Evolutionary conservation across 37 sponge, comb jelly and placozoan species (phyloP).

Genomic region (Cladorhizidae sp.): DNA sequence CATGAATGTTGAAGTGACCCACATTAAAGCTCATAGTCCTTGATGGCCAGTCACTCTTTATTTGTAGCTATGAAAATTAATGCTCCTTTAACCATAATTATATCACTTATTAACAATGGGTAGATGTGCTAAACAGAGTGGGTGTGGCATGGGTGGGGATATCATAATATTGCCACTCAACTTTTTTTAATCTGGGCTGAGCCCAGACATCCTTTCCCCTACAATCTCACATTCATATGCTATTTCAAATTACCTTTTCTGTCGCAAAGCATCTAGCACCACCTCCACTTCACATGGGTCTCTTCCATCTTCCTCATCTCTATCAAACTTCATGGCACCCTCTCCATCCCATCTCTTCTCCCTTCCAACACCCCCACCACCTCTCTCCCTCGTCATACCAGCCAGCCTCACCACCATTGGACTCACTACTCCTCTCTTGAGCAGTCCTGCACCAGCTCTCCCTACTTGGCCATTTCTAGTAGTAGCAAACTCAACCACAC

Average conservation of each 20-base stretch:
- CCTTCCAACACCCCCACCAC: background rate
- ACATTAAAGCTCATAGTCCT: too few relatives aligned
- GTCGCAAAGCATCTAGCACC: conserved; percentile 46
- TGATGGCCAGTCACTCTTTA: too few relatives aligned
- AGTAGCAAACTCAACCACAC: conserved; percentile 42
- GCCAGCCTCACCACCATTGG: conserved; percentile 32
- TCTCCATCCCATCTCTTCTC: background rate
- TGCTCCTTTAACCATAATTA: too few relatives aligned
- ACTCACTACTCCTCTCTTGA: conserved; percentile 6
- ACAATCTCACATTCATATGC: too few relatives aligned
- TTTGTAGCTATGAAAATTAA: too few relatives aligned
- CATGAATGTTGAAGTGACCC: too few relatives aligned
- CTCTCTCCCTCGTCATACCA: background rate
- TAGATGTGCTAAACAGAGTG: too few relatives aligned
- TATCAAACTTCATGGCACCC: background rate
- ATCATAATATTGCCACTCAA: too few relatives aligned
- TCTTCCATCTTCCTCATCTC: background rate
- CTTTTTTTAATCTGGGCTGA: too few relatives aligned
- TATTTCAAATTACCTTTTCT: conserved; percentile 26
- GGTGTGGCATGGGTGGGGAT: too few relatives aligned
- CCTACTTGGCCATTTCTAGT: background rate
- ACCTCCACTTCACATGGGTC: conserved; percentile 60
- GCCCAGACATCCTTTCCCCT: too few relatives aligned
- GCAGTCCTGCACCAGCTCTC: background rate
- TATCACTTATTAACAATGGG: too few relatives aligned